Evolutionary conservation across 2,797 vertebrate species (phyloP), one percentile per base, ranked within the genome.

Genomic region (Perodicticus potto): DNA sequence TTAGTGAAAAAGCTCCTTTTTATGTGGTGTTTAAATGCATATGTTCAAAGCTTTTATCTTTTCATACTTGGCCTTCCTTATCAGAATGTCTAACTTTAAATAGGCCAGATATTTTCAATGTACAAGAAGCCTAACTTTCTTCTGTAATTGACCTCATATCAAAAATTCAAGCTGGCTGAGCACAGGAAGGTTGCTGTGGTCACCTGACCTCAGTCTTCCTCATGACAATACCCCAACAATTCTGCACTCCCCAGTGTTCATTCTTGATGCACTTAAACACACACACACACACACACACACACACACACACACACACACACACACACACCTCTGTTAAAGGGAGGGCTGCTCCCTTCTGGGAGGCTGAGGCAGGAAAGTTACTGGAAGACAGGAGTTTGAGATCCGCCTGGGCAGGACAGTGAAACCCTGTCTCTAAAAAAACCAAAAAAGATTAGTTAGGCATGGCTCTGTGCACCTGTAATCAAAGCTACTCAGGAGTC

Each of bases 71-170:
- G 34, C 14, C 1, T 89, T 94, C 85, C 40, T n/a, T 74, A 49
- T 37, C 40, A 78, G 55, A 84, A 88, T 32, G n/a, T 8, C 14
- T 67, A 59, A 84, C 45, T 94, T 83, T 70, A 93, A 93, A 76
- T 40, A 22, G n/a, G 12, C 29, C 57, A 37, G 37, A 29, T 92
- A 90, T 90, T 93, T 86, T 55, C 55, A 85, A 87, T 9, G 29
- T 55, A 63, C 34, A 73, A 57, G 59, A 89, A 85, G n/a, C 10
- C 34, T 43, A 93, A 59, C n/a, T 91, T 81, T 82, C 65, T 84
- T 78, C 65, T 59, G 17, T 27, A 13, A 93, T 9, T 55, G 61
- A 76, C 23, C 61, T 69, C 45, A 57, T 49, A 88, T 45, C 57
- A 70, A 92, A 73, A 86, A 88, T 72, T 57, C 40, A 84, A 74